Conservation (phyloP, 2,113 vertebrate genomes). For the Fulmarus glacialis region DNA sequence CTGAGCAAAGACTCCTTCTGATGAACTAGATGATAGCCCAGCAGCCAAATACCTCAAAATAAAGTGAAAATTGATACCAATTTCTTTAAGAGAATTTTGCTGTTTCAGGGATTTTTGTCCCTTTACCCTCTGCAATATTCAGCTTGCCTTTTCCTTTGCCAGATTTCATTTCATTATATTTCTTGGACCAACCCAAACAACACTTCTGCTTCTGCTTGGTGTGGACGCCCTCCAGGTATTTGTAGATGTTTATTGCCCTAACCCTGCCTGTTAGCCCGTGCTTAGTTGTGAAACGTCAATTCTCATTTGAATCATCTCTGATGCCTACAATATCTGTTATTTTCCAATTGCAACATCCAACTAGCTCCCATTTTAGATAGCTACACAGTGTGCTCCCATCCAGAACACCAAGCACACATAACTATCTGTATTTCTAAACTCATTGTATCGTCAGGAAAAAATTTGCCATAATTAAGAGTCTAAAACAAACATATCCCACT, state of each 20-base stretch:
- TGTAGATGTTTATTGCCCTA: background rate
- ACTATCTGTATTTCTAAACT: background rate
- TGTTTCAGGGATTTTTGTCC: background rate
- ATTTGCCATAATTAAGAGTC: slow-evolving; percentile 13
- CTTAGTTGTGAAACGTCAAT: background rate
- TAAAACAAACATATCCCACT: slow-evolving; percentile 32
- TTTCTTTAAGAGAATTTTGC: background rate
- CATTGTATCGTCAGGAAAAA: background rate
- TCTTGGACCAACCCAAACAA: background rate
- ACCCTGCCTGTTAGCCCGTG: background rate
- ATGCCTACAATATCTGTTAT: background rate
- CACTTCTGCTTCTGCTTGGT: background rate
- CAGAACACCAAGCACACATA: background rate
- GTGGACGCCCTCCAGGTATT: background rate
- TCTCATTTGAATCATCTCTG: background rate
- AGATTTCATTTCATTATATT: background rate
- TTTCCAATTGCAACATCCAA: background rate
- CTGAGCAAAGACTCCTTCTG: background rate
- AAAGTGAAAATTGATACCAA: background rate
- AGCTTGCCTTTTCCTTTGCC: background rate
- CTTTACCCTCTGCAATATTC: background rate
- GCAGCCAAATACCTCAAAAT: background rate
- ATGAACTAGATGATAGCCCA: background rate
- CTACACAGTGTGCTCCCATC: background rate
- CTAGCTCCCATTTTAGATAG: background rate